Percentiles rank a stretch among this genome's conserved stretches.
These are phyloP conservation scores for Pissodes strobi DNA, from an alignment of 1,140 invertebrate species.

Conservation along the genomic window DNA sequence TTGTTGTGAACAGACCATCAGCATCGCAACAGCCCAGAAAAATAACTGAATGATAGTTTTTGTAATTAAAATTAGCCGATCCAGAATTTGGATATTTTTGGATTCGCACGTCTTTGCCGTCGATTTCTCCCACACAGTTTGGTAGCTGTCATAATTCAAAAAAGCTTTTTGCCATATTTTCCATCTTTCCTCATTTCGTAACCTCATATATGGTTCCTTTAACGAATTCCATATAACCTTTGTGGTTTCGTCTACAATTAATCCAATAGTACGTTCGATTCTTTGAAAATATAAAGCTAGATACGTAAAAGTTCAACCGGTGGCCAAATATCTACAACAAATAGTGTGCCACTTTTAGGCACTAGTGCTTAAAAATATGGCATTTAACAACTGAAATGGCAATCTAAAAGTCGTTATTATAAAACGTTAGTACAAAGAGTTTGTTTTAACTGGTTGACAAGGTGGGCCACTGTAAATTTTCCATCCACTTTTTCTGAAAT, in stretches of 20 bases:
- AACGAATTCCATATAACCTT: background rate
- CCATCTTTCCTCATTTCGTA: background rate
- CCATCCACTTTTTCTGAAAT: too few species aligned
- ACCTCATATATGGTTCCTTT: background rate
- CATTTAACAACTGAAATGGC: too few species aligned
- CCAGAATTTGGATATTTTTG: slow-evolving; percentile 13
- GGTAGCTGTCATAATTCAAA: background rate
- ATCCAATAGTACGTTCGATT: background rate
- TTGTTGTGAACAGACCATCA: too few species aligned
- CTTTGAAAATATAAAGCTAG: slow-evolving; percentile 1
- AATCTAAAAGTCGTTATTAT: too few species aligned
- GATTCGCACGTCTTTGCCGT: slow-evolving; percentile 13
- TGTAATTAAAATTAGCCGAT: slow-evolving; percentile 20
- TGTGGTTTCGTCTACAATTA: background rate
- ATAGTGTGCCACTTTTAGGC: too few species aligned
- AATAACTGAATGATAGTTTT: slow-evolving; percentile 15
- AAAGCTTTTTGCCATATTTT: background rate
- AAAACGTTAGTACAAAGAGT: too few species aligned
- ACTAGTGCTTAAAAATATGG: too few species aligned
- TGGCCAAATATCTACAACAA: too few species aligned
- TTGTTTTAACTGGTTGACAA: too few species aligned
- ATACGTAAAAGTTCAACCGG: too few species aligned
- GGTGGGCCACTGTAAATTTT: too few species aligned
- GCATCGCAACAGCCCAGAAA: slow-evolving; percentile 17
- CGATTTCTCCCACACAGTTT: background rate